Evolutionary conservation across 2,888 invertebrate genomes (phyloP), one percentile per base, ranked within the genome.

Genomic region (Busseola fusca): DNA sequence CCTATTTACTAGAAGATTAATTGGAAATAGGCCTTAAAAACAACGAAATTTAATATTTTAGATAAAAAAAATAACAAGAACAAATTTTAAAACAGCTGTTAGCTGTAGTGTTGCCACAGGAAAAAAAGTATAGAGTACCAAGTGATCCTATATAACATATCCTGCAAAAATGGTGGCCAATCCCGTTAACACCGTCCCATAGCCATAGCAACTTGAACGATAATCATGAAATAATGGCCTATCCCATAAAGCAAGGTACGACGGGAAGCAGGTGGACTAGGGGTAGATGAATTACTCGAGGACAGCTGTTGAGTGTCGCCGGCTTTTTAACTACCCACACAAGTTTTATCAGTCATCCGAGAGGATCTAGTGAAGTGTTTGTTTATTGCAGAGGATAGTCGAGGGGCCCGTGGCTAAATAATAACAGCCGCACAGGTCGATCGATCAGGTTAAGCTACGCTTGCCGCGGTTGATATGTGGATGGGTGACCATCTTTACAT

Each of bases 251-350:
- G 66, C 70, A 74, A 78, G 76, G 68, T 75, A 70, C 64, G n/a
- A 82, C 87, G 86, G 90, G 92, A 86, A 89, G 89, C 93, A 93
- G 93, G 92, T 93, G 93, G 89, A 86, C 86, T 80, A 83, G 87
- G 88, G 89, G 88, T 88, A 90, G 88, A 90, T 89, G 90, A 87
- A 91, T 92, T 90, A 90, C 87, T 40, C 63, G 65, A 75, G 78
- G 74, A 80, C 84, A 84, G 84, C 72, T 83, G 84, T 72, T 54
- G 68, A 62, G 81, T 76, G 75, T 84, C 64, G 83, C 85, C 88
- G 89, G 89, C 88, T 89, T 80, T 81, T 81, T 83, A 84, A 83
- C 79, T 74, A 73, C 72, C 66, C 56, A 45, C 62, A 67, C 64
- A 56, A 76, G 68, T 78, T 80, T 80, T 80, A 62, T 74, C 69